Conservation (phyloP, 2,888 invertebrate species). For the Apodemia duryi region DNA sequence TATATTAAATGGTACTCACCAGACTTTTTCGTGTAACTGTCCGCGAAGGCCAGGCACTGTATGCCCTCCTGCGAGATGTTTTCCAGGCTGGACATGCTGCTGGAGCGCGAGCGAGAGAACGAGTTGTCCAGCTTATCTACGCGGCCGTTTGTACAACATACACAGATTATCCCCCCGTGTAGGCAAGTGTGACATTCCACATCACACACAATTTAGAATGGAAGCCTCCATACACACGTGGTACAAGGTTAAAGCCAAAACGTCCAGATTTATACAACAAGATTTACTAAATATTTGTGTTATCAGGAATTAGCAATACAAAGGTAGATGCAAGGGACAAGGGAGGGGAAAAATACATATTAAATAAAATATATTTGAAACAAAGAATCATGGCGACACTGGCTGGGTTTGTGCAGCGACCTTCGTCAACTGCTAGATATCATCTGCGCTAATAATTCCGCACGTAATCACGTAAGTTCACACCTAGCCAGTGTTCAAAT, state of each 20-base stretch:
- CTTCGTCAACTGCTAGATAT: too few species aligned
- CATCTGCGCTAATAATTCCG: too few species aligned
- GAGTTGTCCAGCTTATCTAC: conserved; percentile 98
- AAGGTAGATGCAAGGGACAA: neutral
- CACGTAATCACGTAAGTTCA: too few species aligned
- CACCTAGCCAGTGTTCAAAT: too few species aligned
- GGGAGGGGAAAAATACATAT: too few species aligned
- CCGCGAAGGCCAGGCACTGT: conserved; percentile 96
- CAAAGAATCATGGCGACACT: too few species aligned
- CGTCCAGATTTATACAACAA: neutral
- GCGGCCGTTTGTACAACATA: conserved; percentile 80
- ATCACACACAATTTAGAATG: conserved; percentile 9
- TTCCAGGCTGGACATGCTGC: conserved; percentile 98
- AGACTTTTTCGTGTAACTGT: conserved; percentile 95
- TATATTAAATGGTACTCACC: conserved; percentile 79
- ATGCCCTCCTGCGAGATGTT: conserved; percentile 97
- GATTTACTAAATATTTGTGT: neutral
- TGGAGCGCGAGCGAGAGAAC: conserved; percentile 97
- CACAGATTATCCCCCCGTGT: conserved; percentile 50
- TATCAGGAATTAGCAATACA: neutral
- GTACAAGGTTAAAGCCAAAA: conserved; percentile 19
- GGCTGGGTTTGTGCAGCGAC: too few species aligned
- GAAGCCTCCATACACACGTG: conserved; percentile 15
- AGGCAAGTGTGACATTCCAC: conserved; percentile 26
- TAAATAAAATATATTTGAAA: too few species aligned